Base-by-base conservation (phyloP, 1,140 invertebrate species). In the Cardiocondyla obscurior region DNA sequence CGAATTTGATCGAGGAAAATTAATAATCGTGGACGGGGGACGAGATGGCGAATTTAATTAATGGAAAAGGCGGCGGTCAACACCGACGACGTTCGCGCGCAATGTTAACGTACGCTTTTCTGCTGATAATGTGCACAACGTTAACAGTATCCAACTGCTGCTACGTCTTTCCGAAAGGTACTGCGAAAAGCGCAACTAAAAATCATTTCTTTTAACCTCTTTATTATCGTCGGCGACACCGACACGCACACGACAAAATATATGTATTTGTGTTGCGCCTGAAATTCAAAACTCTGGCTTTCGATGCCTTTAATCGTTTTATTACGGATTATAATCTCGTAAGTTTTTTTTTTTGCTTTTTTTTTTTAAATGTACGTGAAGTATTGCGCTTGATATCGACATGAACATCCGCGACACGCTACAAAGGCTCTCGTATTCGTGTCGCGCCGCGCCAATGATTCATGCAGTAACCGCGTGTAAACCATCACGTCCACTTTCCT, bases 151-250 rank as follows among this genome's bases (percentile, higher is more conserved):
- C 86, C 46, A 77, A 88, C 55, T 86, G 92, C 85, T 94, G 93
- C 90, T 94, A 94, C 90, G 89, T 93, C 85, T 94, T 89, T 72
- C 92, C 93, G 74, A 91, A 93, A 94, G 93, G 93, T 94, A 92
- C 57, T 88, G 73, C 57, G 30, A 19, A 36, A n/a, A 36, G 49
- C n/a, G 64, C 46, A 73, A 81, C 73, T 49, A 88, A 70, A 10
- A 12, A 39, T 42, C 22, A 14, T 46, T 25, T 55, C 84, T 76
- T 33, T 58, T 74, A 58, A 84, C 62, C 12, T 3, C 42, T 64
- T 44, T 60, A 16, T 81, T 64, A 65, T 42, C 73, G 28, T 25
- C 12, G 22, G 25, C 19, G 19, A 42, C 69, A 36, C 16, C 28
- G 25, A 6, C 1, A 30, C 55, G 12, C 14, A 28, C 51, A 0